Evolutionary conservation across 2,888 invertebrate genomes (phyloP), one percentile per base, ranked within the genome.

Genomic region (Thereva nobilitata): DNA sequence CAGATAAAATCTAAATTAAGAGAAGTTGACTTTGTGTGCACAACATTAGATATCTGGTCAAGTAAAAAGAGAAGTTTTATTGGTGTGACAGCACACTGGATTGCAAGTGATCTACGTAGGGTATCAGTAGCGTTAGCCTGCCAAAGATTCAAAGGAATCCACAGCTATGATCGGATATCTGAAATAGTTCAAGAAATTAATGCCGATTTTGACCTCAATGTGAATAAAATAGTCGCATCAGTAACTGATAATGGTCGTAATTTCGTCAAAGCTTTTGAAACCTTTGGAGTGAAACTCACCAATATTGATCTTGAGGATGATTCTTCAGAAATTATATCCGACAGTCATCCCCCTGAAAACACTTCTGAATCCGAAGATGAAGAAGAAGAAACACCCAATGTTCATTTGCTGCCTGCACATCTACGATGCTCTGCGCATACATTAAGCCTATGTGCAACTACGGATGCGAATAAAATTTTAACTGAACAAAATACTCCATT

Each of bases 71-170:
- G 71, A 66, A 73, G 72, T 69, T 72, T 71, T 64, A 37, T 74
- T n/a, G 72, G 74, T 3, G 68, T 75, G 3, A 74, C 72, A 7
- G 64, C 35, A 38, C 73, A 73, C 52, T 74, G 72, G 73, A 72
- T 73, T 44, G 9, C 38, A 10, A 41, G 42, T 10, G 68, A 68
- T 55, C 69, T 71, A 35, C 35, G 70, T 61, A 68, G 72, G 56
- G 50, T 69, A 41, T 70, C 70, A 34, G 72, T 61, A 63, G 70
- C 73, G 9, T 34, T 75, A 40, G 70, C 72, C n/a, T 73, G 73
- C 55, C 71, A 66, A 68, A 71, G 71, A 66, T 72, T 74, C 64
- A 49, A 56, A 35, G 72, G 74, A 37, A 64, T 54, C 63, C 73
- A 74, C 49, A 70, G 35, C 12, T 6, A 41, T 41, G 44, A 12